These are phyloP conservation scores for Jacana jacana DNA, from an alignment of 2,113 vertebrate species.

Conservation along the genomic window DNA sequence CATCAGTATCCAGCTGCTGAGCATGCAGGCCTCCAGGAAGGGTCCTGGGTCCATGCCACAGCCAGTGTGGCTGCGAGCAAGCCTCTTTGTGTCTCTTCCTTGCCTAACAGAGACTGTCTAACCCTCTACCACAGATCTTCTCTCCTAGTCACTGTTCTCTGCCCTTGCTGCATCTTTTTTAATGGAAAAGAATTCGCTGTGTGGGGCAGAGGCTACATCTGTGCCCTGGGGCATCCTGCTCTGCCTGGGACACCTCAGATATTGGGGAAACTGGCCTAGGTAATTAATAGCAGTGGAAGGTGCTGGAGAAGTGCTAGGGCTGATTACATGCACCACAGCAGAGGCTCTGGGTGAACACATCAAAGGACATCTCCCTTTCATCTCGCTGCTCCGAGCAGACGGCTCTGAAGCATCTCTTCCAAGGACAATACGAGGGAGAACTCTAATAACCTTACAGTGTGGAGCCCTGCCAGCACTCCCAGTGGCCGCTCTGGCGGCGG, in stretches of 20 bases:
- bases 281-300: background rate
- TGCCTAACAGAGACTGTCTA: background rate
- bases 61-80: background rate
- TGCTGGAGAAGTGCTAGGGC: background rate
- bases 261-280: background rate
- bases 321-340: background rate
- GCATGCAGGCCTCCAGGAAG: background rate
- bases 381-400: background rate
- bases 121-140: background rate
- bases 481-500: constrained; percentile 32
- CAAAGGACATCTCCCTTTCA: constrained; percentile 50
- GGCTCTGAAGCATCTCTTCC: constrained; percentile 45
- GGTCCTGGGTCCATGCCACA: background rate
- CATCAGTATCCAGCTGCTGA: background rate
- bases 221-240: background rate
- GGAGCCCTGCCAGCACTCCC: constrained; percentile 58
- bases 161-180: background rate
- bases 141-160: background rate
- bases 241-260: background rate
- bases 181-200: background rate
- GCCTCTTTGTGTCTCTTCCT: background rate
- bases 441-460: constrained; percentile 60
- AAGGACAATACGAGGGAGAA: constrained; percentile 63
- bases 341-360: constrained; percentile 15
- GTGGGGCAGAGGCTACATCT: background rate